These are phyloP conservation scores for Lithophane ornitopus DNA, from an alignment of 2,888 invertebrate species.

Conservation along the genomic window DNA sequence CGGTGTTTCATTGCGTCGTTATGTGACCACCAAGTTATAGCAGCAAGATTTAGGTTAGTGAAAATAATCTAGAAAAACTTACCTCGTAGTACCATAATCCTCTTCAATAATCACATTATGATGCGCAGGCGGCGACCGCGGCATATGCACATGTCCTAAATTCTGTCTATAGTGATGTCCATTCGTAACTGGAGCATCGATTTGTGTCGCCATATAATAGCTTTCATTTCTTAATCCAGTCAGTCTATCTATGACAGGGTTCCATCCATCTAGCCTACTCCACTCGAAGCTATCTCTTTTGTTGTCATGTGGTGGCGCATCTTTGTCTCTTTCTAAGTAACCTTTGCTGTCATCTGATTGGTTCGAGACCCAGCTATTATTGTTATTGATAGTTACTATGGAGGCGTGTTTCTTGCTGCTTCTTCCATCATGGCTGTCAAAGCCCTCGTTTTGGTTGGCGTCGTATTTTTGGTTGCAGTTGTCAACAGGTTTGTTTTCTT, in stretches of 20 bases:
- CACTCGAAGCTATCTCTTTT: slow-evolving; percentile 91
- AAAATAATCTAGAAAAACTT: neutral
- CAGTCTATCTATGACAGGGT: slow-evolving; percentile 97
- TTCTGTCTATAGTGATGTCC: slow-evolving; percentile 84
- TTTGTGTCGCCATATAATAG: slow-evolving; percentile 96
- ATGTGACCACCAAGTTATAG: neutral
- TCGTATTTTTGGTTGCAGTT: slow-evolving; percentile 75
- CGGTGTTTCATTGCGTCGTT: neutral
- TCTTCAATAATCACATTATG: slow-evolving; percentile 93
- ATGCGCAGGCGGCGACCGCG: slow-evolving; percentile 86
- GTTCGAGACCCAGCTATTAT: slow-evolving; percentile 88
- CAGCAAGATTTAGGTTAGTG: neutral
- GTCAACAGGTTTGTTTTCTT: slow-evolving; percentile 82
- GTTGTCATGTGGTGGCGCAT: slow-evolving; percentile 85
- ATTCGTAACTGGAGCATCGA: slow-evolving; percentile 90
- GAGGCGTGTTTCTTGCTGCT: slow-evolving; percentile 86
- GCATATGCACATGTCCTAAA: slow-evolving; percentile 85
- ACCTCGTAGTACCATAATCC: slow-evolving; percentile 88
- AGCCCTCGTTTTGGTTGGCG: slow-evolving; percentile 74
- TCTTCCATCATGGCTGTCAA: slow-evolving; percentile 79
- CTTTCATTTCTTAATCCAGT: slow-evolving; percentile 97
- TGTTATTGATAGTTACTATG: slow-evolving; percentile 88
- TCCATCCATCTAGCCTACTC: slow-evolving; percentile 93
- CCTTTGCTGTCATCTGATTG: slow-evolving; percentile 89
- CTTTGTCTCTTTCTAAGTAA: slow-evolving; percentile 87